phyloP scores from a whole-genome alignment of 2,797 vertebrate species.

The Chelon labrosus region DNA sequence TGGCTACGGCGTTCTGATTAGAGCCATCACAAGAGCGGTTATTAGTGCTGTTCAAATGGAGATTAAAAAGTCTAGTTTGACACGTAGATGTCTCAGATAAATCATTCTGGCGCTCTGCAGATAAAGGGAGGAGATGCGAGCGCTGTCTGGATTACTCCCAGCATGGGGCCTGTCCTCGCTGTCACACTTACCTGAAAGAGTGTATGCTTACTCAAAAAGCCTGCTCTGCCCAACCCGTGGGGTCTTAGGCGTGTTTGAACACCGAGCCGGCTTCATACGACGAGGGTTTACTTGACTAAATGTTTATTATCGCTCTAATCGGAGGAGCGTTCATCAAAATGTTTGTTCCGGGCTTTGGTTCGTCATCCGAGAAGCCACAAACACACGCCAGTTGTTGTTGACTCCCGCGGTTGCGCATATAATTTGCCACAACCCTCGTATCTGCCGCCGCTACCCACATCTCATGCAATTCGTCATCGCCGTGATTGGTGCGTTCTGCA shows the following conservation, averaged over 20 bases:
- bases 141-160: conserved; percentile 56
- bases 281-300: conserved; percentile 32
- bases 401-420: conserved; percentile 26
- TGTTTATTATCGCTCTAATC: conserved; percentile 30
- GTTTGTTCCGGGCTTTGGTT: conserved; percentile 4
- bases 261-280: conserved; percentile 1
- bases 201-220: conserved; percentile 27
- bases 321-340: conserved; percentile 4
- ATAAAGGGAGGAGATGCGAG: conserved; percentile 34
- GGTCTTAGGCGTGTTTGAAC: conserved; percentile 39
- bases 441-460: conserved; percentile 22
- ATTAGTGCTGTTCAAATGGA: conserved; percentile 61
- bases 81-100: conserved; percentile 54
- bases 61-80: conserved; percentile 68
- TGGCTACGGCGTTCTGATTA: conserved; percentile 55
- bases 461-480: conserved; percentile 12
- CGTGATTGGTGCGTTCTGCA: conserved; percentile 31
- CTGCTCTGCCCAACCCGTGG: neutral
- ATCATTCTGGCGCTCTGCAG: conserved; percentile 50
- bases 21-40: conserved; percentile 54
- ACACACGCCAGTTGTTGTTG: neutral
- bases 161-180: conserved; percentile 41
- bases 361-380: neutral
- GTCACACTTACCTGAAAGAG: conserved; percentile 55
- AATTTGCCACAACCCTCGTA: conserved; percentile 29